Base-by-base conservation (phyloP, 2,888 invertebrate species). In the Ectemnius lituratus region DNA sequence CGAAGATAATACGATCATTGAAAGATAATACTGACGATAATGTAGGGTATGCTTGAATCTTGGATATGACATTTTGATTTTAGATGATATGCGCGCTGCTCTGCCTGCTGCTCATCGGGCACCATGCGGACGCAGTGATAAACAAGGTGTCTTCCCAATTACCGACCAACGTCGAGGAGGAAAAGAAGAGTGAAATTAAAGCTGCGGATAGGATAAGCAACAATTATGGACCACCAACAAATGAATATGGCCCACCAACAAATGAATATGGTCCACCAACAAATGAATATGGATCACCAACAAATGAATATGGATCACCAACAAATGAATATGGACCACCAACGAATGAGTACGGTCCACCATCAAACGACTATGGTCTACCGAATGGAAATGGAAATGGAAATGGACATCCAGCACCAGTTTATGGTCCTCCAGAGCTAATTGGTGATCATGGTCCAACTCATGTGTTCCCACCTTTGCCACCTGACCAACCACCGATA, bases 401-500 rank as follows among this genome's bases (percentile, higher is more conserved):
- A n/a, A 84, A 85, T 69, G 86, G 85, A n/a, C 86, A 87, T 11
- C 88, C 92, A 14, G 89, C 90, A 11, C 91, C 91, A 8, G 85
- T 89, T 18, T 92, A 92, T 77, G 91, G 92, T 6, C 90, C 92
- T 46, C 91, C 92, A 58, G 88, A 90, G 83, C 86, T 71, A 84
- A 91, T 83, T 81, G 91, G 85, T 70, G 90, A 82, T 87, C 91
- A 87, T 66, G 87, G 89, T 0, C 90, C 91, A 52, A 85, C 86
- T 2, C 85, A 89, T 13, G 87, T 88, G 5, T 92, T 92, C 62
- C 92, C 93, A 0, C 93, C 93, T 0, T 93, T 93, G 2, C 93
- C 93, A 0, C 92, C 93, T 16, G 88, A 89, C 2, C 52, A 52
- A 52, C 52, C 13, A 52, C 52, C 52, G 13, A 16, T 6, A 13